Evolutionary conservation across 2,113 vertebrate species (phyloP).

Genomic region (Ptychochromis oligacanthus): DNA sequence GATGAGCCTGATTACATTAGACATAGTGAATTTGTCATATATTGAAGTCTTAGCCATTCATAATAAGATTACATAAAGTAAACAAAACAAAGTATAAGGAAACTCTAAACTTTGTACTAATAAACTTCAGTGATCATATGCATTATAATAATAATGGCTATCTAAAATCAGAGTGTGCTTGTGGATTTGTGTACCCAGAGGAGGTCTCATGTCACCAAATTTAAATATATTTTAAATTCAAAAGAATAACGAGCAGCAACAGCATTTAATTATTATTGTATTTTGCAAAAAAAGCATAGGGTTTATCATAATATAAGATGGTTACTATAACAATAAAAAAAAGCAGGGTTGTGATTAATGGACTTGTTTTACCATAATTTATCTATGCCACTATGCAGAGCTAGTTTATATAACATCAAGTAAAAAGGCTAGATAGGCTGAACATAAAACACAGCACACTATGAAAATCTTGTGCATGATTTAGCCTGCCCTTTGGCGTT

Average conservation of each 20-base stretch:
- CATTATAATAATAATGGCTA: too few species aligned
- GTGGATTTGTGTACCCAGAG: too few species aligned
- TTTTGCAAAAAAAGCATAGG: background rate
- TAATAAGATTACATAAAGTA: background rate
- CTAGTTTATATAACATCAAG: slow-evolving; percentile 55
- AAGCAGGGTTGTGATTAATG: slow-evolving; percentile 15
- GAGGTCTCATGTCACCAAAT: too few species aligned
- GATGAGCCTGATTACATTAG: background rate
- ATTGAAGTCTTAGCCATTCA: background rate
- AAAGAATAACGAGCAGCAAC: background rate
- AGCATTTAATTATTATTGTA: background rate
- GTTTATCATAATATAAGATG: background rate
- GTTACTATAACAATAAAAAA: background rate
- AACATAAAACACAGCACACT: slow-evolving; percentile 45
- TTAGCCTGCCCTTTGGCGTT: slow-evolving; percentile 64
- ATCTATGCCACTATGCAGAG: slow-evolving; percentile 16
- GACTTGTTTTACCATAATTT: slow-evolving; percentile 18
- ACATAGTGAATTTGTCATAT: background rate
- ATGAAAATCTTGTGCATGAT: slow-evolving; percentile 65
- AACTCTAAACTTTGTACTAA: background rate
- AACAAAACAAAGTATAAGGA: background rate
- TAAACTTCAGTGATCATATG: too few species aligned
- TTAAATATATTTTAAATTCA: background rate
- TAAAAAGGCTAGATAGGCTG: slow-evolving; percentile 24
- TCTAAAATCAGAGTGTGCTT: too few species aligned